Base-by-base conservation (phyloP, 2,888 invertebrate genomes). In the Dione vanillae region DNA sequence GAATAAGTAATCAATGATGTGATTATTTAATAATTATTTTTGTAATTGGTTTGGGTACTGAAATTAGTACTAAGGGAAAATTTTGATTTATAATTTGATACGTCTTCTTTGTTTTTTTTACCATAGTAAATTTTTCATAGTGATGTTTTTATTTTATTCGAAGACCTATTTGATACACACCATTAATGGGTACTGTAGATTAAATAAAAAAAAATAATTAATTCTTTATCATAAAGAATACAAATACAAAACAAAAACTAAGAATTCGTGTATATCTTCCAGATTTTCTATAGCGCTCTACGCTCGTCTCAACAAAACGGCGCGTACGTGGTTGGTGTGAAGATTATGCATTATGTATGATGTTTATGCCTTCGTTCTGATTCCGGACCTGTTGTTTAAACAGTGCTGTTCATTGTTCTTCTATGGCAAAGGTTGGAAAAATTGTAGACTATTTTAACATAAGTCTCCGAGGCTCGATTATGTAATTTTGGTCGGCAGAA, bases 271-370 rank as follows among this genome's bases (percentile, higher is more conserved):
- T 61, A 69, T 69, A 47, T 64, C 64, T 62, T 37, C 35, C 62
- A 62, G 54, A 69, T 47, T 54, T 62, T 64, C 16, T 35, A 41
- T 27, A 59, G 52, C 35, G 56, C 19, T 27, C 37, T 56, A 58
- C 19, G 56, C 58, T 27, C 27, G 72, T 75, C 47, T 70, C 56
- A 35, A 59, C 66, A 68, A 72, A 73, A 76, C 71, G 73, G 66
- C 69, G 65, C 56, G 62, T 72, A 75, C 77, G 76, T 77, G 76
- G 67, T 43, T 65, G 67, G 73, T 71, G 74, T 74, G 72, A 74
- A 72, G 73, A 72, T 75, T 72, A 75, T 75, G 76, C 74, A 75
- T 77, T 75, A 76, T 72, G 74, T 71, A 75, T 74, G 74, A 75
- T 62, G 64, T 70, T 72, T 67, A 73, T 70, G 49, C 72, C 65